A percentile compares a stretch with the other conserved stretches of the same genome.
Conservation (phyloP, 2,113 vertebrate species). For the Haplotaxodon microlepis region DNA sequence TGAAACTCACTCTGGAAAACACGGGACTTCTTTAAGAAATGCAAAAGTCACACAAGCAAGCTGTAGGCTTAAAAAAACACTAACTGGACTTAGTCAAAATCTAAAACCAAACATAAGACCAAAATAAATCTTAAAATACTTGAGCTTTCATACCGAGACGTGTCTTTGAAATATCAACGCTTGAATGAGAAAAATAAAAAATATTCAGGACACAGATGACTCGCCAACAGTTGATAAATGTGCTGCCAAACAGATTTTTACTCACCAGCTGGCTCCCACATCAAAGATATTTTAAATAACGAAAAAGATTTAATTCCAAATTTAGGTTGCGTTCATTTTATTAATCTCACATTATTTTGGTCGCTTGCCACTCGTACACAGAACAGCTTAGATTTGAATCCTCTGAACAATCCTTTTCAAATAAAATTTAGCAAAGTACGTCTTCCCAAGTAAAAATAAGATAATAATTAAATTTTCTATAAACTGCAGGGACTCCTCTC, state of each 20-base stretch:
- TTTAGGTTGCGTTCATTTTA: not conserved
- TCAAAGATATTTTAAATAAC: not conserved
- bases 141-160: not conserved
- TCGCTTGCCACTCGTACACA: not conserved
- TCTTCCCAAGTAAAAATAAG: not conserved
- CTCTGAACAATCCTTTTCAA: not conserved
- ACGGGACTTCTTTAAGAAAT: not conserved
- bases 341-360: not conserved
- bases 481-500: not conserved
- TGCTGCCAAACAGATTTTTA: not conserved
- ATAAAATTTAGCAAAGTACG: not conserved
- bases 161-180: not conserved
- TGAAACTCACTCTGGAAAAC: not conserved
- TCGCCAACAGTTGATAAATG: not conserved
- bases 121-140: not conserved
- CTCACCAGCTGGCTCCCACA: not conserved
- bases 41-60: not conserved
- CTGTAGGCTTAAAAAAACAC: not conserved
- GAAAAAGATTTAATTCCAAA: not conserved
- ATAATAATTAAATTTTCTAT: not conserved
- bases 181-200: not conserved
- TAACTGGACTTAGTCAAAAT: not conserved
- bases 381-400: not conserved
- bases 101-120: not conserved
- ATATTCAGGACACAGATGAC: not conserved